Evolutionary conservation across 2,797 vertebrate genomes (phyloP), one percentile per base, ranked within the genome.

Genomic region (Pseudopleuronectes americanus): DNA sequence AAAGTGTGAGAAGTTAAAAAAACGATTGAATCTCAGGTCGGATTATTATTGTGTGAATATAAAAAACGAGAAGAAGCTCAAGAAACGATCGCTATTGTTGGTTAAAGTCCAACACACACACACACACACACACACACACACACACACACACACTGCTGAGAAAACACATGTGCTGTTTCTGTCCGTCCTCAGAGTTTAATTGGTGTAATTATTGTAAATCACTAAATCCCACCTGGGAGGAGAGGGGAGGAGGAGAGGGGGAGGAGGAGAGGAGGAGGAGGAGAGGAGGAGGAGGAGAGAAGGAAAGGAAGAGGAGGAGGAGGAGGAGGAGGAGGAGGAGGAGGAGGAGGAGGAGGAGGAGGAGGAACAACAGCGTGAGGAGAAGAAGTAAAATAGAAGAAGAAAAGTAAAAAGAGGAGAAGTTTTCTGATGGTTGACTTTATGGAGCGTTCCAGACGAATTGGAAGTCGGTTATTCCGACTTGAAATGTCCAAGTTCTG

Each of bases 191-290:
- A 60, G 23, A 65, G 14, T 75, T 66, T 63, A 75, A 75, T 63
- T 79, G 67, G 62, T 66, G 71, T 55, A 74, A 79, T 79, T 71
- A 74, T 21, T 62, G 23, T 75, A 79, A 79, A 79, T 79, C 66
- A 62, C 66, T 64, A 69, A 65, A 57, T 62, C 64, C 70, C 71
- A 69, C 76, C 66, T 62, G 77, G 64, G 61, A 57, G 69, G 55
- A 33, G 54, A n/a, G 12, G 45, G 43, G 17, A 8, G 45, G 19
- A 17, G 45, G 13, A 17, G 47, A 22, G 48, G 51, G 0, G 22
- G 51, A 9, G 51, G 51, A 22, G 23, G 47, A n/a, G 19, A 19
- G n/a, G 5, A 7, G 23, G n/a, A 12, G 51, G 8, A 4, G 22
- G 13, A 10, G 51, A 4, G 23, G 13, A 7, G 51, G 21, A 12